A percentile compares a stretch with the other conserved stretches of the same genome.
These are phyloP conservation scores for Tiphia femorata DNA, from an alignment of 2,888 invertebrate species.

Conservation along the genomic window DNA sequence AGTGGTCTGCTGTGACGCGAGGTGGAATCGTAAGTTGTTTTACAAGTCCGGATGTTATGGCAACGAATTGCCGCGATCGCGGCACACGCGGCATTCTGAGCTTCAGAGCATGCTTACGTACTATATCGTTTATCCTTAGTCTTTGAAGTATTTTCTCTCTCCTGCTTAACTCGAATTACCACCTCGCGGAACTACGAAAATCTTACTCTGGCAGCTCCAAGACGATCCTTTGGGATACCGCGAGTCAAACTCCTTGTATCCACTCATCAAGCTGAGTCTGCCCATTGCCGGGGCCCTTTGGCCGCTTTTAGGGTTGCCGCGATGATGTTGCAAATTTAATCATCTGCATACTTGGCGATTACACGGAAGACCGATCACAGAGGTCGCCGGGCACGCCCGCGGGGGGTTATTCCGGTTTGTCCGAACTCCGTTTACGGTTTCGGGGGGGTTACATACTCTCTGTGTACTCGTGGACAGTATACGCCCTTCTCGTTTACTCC, in stretches of 20 bases:
- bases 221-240: conserved; percentile 57
- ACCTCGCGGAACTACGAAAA: no score
- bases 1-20: no score
- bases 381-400: conserved; percentile 54
- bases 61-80: no score
- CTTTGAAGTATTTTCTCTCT: no score
- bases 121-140: no score
- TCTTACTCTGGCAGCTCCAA: no score
- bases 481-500: conserved; percentile 4
- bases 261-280: conserved; percentile 20
- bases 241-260: conserved; percentile 52
- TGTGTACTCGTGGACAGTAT: conserved; percentile 33
- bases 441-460: conserved; percentile 46
- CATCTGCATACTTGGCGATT: conserved; percentile 70
- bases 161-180: no score
- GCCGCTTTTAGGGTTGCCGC: conserved; percentile 61
- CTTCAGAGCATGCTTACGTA: no score
- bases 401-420: conserved; percentile 36
- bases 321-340: conserved; percentile 70
- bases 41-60: no score
- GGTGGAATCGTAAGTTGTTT: no score
- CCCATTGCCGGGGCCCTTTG: conserved; percentile 2
- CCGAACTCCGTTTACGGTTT: conserved; percentile 50
- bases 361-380: conserved; percentile 69
- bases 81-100: no score